Percentiles rank a stretch among this genome's conserved stretches.
These are phyloP conservation scores for Syngnathus rostellatus DNA, from an alignment of 2,797 vertebrate genomes.

Conservation along the genomic window DNA sequence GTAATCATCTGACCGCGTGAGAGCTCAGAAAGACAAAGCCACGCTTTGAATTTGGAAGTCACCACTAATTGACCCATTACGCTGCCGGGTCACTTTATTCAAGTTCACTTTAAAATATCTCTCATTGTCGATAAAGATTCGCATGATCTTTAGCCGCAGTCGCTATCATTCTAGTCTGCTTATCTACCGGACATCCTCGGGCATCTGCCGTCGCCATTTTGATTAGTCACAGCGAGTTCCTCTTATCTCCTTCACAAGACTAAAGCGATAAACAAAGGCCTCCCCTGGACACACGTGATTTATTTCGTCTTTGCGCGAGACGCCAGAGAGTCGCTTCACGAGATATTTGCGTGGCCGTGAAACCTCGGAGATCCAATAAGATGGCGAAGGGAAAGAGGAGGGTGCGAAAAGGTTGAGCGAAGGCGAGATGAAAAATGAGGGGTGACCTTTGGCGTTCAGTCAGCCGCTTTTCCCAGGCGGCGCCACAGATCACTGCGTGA, in stretches of 20 bases:
- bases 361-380: conserved; percentile 31
- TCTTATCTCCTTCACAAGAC: conserved; percentile 16
- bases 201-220: neutral
- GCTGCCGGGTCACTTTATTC: conserved; percentile 17
- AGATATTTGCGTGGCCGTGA: conserved; percentile 40
- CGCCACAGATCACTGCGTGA: conserved; percentile 26
- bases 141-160: neutral
- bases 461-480: conserved; percentile 41
- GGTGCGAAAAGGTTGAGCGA: conserved; percentile 11
- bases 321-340: conserved; percentile 45
- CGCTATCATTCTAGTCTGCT: neutral
- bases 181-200: neutral
- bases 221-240: conserved; percentile 18
- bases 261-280: conserved; percentile 37
- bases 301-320: conserved; percentile 24
- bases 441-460: conserved; percentile 43
- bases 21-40: too few relatives aligned
- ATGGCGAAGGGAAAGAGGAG: conserved; percentile 10
- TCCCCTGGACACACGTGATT: conserved; percentile 20
- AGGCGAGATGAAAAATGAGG: conserved; percentile 41
- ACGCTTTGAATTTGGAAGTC: too few relatives aligned
- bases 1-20: too few relatives aligned
- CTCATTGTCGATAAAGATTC: neutral
- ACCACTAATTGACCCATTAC: too few relatives aligned
- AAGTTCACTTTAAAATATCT: neutral